Conservation (phyloP, 2,113 vertebrate species). For the Mesembrinibis cayennensis region DNA sequence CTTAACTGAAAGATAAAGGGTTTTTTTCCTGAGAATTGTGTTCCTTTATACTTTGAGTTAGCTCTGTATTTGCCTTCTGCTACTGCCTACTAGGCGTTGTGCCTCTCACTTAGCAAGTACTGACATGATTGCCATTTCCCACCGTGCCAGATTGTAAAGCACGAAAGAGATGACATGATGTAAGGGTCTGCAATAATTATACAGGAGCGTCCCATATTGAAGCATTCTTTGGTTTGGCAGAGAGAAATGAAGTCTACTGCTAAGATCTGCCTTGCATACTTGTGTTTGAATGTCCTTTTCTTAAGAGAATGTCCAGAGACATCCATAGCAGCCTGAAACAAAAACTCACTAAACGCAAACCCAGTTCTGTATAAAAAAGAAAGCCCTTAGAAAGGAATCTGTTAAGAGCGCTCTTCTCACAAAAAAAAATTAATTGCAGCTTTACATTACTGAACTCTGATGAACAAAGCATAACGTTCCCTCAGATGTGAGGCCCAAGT, state of each 20-base stretch:
- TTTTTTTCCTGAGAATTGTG: constrained; percentile 23
- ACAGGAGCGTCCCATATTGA: not conserved
- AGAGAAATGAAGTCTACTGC: not conserved
- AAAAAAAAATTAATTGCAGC: constrained; percentile 20
- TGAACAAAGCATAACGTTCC: constrained; percentile 30
- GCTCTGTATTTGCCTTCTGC: not conserved
- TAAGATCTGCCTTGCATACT: not conserved
- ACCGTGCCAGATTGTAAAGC: not conserved
- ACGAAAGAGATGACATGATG: not conserved
- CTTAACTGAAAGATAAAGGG: not conserved
- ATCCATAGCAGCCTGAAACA: constrained; percentile 35
- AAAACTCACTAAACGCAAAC: constrained; percentile 36
- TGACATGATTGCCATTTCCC: not conserved
- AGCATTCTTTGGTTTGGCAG: constrained; percentile 34
- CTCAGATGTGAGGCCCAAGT: constrained; percentile 4
- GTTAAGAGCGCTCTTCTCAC: not conserved
- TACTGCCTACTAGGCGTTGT: not conserved
- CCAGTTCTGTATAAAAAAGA: not conserved
- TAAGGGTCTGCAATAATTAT: not conserved
- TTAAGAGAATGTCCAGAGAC: not conserved
- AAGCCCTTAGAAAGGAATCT: constrained; percentile 34
- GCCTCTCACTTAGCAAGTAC: not conserved
- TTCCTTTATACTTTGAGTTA: not conserved
- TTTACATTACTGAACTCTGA: not conserved
- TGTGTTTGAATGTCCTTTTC: not conserved